These are phyloP conservation scores for Acrobasis repandana DNA, from an alignment of 2,888 invertebrate species.

Conservation along the genomic window DNA sequence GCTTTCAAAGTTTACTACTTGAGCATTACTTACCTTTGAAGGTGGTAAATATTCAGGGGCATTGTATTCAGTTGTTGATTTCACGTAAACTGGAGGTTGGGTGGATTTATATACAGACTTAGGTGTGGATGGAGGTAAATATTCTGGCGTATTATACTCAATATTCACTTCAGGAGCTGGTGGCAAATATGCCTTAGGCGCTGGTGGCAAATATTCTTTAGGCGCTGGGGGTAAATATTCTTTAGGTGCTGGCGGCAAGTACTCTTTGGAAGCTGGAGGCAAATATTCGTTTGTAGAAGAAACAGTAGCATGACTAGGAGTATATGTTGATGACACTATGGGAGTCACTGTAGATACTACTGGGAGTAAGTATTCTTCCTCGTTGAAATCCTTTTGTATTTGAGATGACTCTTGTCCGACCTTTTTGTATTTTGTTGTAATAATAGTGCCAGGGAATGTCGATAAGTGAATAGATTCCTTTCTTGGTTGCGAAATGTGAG, in stretches of 20 bases:
- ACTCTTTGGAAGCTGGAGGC: constrained; percentile 50
- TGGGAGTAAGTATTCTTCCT: constrained; percentile 71
- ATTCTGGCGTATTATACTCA: constrained; percentile 44
- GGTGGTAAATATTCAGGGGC: constrained; percentile 70
- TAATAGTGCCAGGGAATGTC: constrained; percentile 51
- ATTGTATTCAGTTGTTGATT: constrained; percentile 56
- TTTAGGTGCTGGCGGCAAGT: constrained; percentile 1
- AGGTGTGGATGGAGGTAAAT: constrained; percentile 44
- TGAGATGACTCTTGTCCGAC: constrained; percentile 63
- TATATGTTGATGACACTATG: constrained; percentile 55
- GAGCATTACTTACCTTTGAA: constrained; percentile 38
- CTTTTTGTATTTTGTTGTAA: constrained; percentile 56
- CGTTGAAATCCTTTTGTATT: constrained; percentile 66
- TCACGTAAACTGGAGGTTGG: constrained; percentile 44
- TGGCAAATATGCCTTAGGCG: constrained; percentile 33
- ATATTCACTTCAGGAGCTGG: constrained; percentile 5
- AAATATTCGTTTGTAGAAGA: constrained; percentile 51
- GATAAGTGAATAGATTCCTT: constrained; percentile 62
- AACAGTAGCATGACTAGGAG: constrained; percentile 55
- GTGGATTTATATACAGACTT: constrained; percentile 52
- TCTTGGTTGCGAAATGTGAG: constrained; percentile 53
- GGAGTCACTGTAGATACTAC: constrained; percentile 53
- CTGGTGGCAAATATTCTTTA: constrained; percentile 59
- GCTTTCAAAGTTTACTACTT: constrained; percentile 47
- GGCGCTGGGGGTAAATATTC: constrained; percentile 46